Base-by-base conservation (phyloP, 2,113 vertebrate species). In the Dicaeum eximium region DNA sequence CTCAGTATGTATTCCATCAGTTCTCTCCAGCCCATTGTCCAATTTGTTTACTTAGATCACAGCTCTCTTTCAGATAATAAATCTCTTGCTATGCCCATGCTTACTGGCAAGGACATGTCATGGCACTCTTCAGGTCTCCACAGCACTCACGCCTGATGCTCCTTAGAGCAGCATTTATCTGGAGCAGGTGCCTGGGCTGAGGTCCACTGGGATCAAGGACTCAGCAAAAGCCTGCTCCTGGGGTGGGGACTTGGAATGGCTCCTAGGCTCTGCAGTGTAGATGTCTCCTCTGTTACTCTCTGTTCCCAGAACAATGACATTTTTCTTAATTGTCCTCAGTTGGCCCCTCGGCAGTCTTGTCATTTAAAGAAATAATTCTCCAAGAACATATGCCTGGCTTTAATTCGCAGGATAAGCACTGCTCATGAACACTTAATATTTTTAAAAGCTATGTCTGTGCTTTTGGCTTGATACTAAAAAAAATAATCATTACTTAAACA, bases 21-120 rank as follows among this genome's bases (percentile, higher is more conserved):
- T 80, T 85, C 78, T 81, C 83, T 93, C 86, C 83, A 97, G 81
- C 54, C 33, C 38, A 89, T 94, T 92, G 88, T 91, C 90, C 78
- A 48, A 44, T 69, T 93, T 92, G 57, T 93, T 94, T 95, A 94
- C 70, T 94, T 69, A 87, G 73, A 92, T 67, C 80, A 83, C 58
- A 91, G 21, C 37, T 83, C 69, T 81, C 71, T 86, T 87, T 80
- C 7, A 35, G 60, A 56, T 70, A 86, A 83, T 88, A 96, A 93
- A 92, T 88, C 72, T 93, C 60, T 73, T 83, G 21, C 64, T 86
- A 44, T 86, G 45, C 23, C 75, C 4, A 0, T 38, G 15, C 35
- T 90, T 86, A 73, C 10, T 74, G 71, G 27, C 22, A 90, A 62
- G 15, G 9, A 17, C 10, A 66, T 4, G 2, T 12, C 1, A 1